phyloP scores from a whole-genome alignment of 1,140 invertebrate species.

The Zaprionus ornatus region DNA sequence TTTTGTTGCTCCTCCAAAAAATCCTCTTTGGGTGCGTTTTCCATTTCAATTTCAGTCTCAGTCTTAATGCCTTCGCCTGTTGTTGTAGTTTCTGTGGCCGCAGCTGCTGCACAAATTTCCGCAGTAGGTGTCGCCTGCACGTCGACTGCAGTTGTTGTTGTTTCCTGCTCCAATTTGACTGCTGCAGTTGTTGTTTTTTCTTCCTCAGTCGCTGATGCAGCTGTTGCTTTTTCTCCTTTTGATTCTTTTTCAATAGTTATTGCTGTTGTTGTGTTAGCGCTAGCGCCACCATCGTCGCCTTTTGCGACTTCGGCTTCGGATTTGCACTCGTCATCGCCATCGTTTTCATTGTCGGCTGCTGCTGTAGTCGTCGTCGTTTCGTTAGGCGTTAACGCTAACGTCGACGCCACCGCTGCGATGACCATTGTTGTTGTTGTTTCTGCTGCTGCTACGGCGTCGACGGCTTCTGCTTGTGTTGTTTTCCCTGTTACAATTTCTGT shows the following conservation, averaged over 20 bases:
- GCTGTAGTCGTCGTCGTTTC: slow-evolving; percentile 7
- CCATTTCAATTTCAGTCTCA: slow-evolving; percentile 45
- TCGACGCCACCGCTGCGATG: not conserved
- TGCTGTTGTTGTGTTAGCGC: slow-evolving; percentile 26
- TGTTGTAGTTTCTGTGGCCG: slow-evolving; percentile 26
- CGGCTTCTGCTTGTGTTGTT: not conserved
- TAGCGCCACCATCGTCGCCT: slow-evolving; percentile 18
- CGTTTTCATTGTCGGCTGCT: slow-evolving; percentile 20
- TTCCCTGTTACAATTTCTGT: not conserved
- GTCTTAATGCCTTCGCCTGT: slow-evolving; percentile 59
- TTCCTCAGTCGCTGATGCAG: not conserved
- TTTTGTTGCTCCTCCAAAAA: slow-evolving; percentile 22
- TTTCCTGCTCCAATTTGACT: slow-evolving; percentile 51
- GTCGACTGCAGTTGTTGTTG: slow-evolving; percentile 9
- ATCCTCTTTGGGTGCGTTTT: slow-evolving; percentile 36
- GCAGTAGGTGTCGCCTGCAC: slow-evolving; percentile 8
- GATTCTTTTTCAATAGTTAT: slow-evolving; percentile 1
- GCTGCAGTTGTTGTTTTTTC: slow-evolving; percentile 4
- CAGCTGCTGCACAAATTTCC: slow-evolving; percentile 22
- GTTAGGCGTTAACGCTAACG: slow-evolving; percentile 20
- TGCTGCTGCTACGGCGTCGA: not conserved
- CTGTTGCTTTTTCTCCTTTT: slow-evolving; percentile 5
- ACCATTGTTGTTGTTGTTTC: no score
- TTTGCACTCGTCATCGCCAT: slow-evolving; percentile 19
- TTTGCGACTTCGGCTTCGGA: slow-evolving; percentile 10